Percentiles rank a stretch among this genome's conserved stretches.
Evolutionary conservation across 1,140 invertebrate species (phyloP).

Genomic region (Druon quercuslanigerum): DNA sequence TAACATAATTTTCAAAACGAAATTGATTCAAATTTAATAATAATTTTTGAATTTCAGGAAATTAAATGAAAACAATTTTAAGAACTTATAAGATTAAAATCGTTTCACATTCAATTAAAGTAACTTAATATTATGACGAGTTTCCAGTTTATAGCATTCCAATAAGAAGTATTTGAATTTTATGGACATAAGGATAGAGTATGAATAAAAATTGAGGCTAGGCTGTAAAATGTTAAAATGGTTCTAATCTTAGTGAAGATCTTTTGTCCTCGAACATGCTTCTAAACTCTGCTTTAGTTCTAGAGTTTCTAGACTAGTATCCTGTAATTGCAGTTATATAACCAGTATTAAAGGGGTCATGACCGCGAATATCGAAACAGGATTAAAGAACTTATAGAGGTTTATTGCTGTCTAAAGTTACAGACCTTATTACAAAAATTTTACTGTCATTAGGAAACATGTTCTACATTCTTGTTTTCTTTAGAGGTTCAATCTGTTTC

Average conservation of each 20-base stretch:
- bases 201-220: not conserved
- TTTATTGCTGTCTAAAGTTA: conserved; percentile 3
- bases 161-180: conserved; percentile 3
- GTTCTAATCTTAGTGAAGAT: conserved; percentile 12
- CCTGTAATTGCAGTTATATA: conserved; percentile 26
- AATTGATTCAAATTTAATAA: too few relatives aligned
- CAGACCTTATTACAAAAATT: not conserved
- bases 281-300: conserved; percentile 28
- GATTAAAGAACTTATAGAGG: conserved; percentile 10
- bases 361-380: conserved; percentile 30
- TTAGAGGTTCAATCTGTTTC: not conserved
- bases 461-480: not conserved
- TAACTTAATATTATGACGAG: too few relatives aligned
- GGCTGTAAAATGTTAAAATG: conserved; percentile 25
- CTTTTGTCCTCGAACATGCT: conserved; percentile 27
- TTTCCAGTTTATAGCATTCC: too few relatives aligned
- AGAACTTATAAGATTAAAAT: too few relatives aligned
- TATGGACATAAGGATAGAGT: not conserved
- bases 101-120: too few relatives aligned
- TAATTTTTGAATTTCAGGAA: too few relatives aligned
- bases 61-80: too few relatives aligned
- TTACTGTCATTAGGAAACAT: not conserved
- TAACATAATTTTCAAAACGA: too few relatives aligned
- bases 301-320: conserved; percentile 30
- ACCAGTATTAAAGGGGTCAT: conserved; percentile 29